These are phyloP conservation scores for Anhinga rufa DNA, from an alignment of 2,113 vertebrate genomes.

Conservation along the genomic window DNA sequence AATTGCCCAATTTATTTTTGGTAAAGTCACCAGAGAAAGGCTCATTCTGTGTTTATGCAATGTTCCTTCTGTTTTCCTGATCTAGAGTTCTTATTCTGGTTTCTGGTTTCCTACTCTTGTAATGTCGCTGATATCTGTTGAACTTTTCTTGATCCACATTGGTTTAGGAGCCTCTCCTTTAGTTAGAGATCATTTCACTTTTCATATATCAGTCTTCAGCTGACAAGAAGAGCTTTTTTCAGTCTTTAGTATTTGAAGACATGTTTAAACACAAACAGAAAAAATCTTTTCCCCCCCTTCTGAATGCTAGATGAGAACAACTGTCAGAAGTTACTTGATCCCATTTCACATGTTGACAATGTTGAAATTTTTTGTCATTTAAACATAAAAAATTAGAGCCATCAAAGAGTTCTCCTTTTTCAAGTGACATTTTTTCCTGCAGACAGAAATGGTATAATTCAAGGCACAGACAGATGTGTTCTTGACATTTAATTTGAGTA, in stretches of 20 bases:
- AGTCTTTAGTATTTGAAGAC: background rate
- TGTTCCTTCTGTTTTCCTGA: background rate
- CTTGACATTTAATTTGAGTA: background rate
- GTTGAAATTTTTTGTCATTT: background rate
- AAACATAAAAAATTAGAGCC: background rate
- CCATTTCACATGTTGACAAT: background rate
- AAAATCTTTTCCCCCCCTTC: background rate
- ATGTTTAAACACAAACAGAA: background rate
- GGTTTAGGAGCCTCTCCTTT: background rate
- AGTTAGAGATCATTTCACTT: background rate
- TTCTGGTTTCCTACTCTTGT: background rate
- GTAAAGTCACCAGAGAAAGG: background rate
- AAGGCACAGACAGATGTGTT: background rate
- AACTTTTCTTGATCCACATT: background rate
- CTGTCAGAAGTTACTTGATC: background rate
- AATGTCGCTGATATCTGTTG: background rate
- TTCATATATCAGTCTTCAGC: background rate
- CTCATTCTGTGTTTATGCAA: background rate
- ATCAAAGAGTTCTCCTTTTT: background rate
- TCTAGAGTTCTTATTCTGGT: background rate
- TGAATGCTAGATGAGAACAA: background rate
- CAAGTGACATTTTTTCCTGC: background rate
- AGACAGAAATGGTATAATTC: background rate
- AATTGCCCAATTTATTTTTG: conserved; percentile 35
- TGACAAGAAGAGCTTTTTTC: background rate